Evolutionary conservation across 1,140 invertebrate genomes (phyloP), one percentile per base, ranked within the genome.

Genomic region (Carposina sasakii): DNA sequence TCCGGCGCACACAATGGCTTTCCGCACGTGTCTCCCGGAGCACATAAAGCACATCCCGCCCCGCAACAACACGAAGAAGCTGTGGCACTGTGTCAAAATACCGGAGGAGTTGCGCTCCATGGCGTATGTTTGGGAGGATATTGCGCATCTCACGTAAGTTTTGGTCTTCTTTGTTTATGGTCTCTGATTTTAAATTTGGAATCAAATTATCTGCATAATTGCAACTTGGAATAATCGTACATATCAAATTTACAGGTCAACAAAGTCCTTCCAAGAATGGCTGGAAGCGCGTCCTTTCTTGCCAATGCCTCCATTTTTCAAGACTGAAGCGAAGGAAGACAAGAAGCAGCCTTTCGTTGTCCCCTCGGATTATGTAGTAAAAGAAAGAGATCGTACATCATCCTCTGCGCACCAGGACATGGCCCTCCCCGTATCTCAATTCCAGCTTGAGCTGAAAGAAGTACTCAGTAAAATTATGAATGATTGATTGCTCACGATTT

Each of bases 111-210:
- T 91, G 1, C 77, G 85, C 23, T 85, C 82, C 2, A 89, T 90
- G 89, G 77, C 87, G 1, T 70, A 72, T 15, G 85, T 90, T 1
- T 90, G 86, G 87, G 73, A 87, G 13, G 85, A 79, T 3, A 87
- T 90, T 16, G 78, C 85, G 16, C 72, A 89, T 65, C 65, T 90
- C 0, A 86, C 81, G 85, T 87, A 26, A 72, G 74, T 60, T 13
- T 13, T 26, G 4, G 20, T 2, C 2, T 8, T 10, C 10, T 16
- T 28, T 26, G 5, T 3, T 44, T 19, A 30, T 19, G 2, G 42
- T 44, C 3, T 52, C 24, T 12, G 51, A 9, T 19, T 43, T 44
- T n/a, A n/a, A n/a, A n/a, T n/a, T n/a, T n/a, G n/a, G n/a, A n/a
- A n/a, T n/a, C n/a, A n/a, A n/a, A n/a, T n/a, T n/a, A n/a, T n/a